phyloP scores from a whole-genome alignment of 2,797 vertebrate genomes.

The Buceros bicornis region DNA sequence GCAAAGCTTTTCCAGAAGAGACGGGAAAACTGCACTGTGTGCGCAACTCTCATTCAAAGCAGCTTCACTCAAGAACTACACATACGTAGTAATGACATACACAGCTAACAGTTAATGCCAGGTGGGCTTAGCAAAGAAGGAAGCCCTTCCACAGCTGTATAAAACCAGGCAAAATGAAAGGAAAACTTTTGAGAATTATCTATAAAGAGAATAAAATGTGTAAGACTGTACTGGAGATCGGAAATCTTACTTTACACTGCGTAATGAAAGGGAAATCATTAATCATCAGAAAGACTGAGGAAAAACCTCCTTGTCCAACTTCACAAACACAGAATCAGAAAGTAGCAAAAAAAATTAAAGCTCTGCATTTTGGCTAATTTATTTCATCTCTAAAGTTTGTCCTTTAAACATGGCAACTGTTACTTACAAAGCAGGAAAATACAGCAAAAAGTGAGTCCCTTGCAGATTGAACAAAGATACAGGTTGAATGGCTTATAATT shows the following conservation, averaged over 20 bases:
- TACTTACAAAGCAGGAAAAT: neutral
- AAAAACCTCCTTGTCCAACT: neutral
- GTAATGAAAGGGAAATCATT: neutral
- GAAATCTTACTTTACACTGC: neutral
- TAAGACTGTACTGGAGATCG: neutral
- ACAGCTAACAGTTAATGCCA: neutral
- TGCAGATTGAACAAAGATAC: neutral
- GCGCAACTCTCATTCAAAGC: neutral
- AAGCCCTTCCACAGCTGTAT: neutral
- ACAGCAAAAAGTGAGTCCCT: neutral
- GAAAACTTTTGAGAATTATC: neutral
- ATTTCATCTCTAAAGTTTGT: neutral
- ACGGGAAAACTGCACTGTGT: slow-evolving; percentile 4
- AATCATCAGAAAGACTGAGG: neutral
- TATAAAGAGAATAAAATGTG: neutral
- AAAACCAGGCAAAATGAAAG: neutral
- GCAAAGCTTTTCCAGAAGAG: slow-evolving; percentile 19
- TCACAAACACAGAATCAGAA: neutral
- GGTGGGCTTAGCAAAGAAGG: neutral
- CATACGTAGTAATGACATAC: neutral
- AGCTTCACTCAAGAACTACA: neutral
- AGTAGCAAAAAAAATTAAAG: neutral
- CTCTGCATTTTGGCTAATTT: neutral
- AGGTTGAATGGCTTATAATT: neutral
- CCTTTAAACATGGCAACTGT: neutral